Base-by-base conservation (phyloP, 2,113 vertebrate genomes). In the Tauraco erythrolophus region DNA sequence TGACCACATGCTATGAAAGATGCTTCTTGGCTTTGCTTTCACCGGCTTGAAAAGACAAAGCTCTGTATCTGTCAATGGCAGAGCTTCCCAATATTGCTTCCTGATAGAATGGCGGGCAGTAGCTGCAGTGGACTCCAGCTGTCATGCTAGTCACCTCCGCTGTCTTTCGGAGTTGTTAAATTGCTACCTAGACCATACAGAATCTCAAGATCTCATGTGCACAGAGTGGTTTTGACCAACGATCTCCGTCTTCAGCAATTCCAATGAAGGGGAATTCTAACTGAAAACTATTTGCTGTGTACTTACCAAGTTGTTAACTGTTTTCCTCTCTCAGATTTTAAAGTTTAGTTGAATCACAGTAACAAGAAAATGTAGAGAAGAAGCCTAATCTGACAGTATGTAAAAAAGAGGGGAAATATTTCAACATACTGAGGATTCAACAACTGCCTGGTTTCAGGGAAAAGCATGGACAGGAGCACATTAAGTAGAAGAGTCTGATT, bases 401-500 rank as follows among this genome's bases (percentile, higher is more conserved):
- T 37, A 46, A 45, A 65, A 28, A 28, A 45, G 2, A 76, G 21
- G 4, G 6, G 37, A 90, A 64, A 62, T 45, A 75, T 14, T 50
- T 72, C 22, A 70, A 45, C 14, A 13, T 22, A 17, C 11, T 19
- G 30, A 90, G 50, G 41, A 81, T 51, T 58, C 31, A 57, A 64
- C 14, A 85, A 14, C 39, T 27, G 54, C 86, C 50, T 74, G 27
- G 31, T 62, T 91, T 41, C 76, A 82, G 35, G 39, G 19, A 70
- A 77, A 72, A 84, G 46, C 69, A 60, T 35, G 53, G 77, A 66
- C 74, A 82, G n/a, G 0, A 58, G 33, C 6, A 81, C 64, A 46
- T 56, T 43, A 81, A 75, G 64, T 35, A 74, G n/a, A 53, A 89
- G 46, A 94, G 69, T 19, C 46, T 89, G 69, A 91, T 71, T 89